Evolutionary conservation across 2,113 vertebrate species (phyloP).

Genomic region (Rhinolophus sinicus): DNA sequence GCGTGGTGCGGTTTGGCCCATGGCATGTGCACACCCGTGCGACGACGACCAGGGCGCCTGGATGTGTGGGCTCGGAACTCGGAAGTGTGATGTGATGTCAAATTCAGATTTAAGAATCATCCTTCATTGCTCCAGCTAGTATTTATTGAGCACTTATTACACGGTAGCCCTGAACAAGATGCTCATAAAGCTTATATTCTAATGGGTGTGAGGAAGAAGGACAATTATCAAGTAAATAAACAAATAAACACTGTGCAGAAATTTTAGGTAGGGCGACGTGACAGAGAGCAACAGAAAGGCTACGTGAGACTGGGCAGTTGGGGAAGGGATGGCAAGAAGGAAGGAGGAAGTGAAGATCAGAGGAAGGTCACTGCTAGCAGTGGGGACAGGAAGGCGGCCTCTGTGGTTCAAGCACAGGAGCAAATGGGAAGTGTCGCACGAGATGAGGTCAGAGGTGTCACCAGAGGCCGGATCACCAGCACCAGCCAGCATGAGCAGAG

Average conservation of each 20-base stretch:
- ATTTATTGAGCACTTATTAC: background rate
- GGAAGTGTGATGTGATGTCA: background rate
- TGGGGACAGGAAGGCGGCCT: background rate
- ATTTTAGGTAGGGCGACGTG: background rate
- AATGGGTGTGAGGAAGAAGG: background rate
- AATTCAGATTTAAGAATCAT: background rate
- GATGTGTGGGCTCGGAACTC: background rate
- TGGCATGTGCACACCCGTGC: background rate
- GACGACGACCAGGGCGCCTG: background rate
- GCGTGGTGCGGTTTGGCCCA: too few species aligned
- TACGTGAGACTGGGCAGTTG: fast-evolving
- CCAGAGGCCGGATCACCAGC: background rate
- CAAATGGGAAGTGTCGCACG: background rate
- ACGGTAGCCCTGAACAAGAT: background rate
- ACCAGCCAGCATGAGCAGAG: background rate
- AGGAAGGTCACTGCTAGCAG: background rate
- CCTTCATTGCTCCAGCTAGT: background rate
- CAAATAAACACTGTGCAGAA: background rate
- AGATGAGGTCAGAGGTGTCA: background rate
- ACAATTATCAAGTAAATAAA: background rate
- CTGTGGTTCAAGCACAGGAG: background rate
- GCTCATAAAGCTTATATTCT: background rate
- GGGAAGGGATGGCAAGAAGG: background rate
- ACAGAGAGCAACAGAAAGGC: background rate
- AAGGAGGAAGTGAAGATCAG: background rate